Percentiles rank a stretch among this genome's conserved stretches.
These are phyloP conservation scores for Rhopilema esculentum DNA, from an alignment of 30 jellyfish, hydroid and myxozoan genomes.

Conservation along the genomic window DNA sequence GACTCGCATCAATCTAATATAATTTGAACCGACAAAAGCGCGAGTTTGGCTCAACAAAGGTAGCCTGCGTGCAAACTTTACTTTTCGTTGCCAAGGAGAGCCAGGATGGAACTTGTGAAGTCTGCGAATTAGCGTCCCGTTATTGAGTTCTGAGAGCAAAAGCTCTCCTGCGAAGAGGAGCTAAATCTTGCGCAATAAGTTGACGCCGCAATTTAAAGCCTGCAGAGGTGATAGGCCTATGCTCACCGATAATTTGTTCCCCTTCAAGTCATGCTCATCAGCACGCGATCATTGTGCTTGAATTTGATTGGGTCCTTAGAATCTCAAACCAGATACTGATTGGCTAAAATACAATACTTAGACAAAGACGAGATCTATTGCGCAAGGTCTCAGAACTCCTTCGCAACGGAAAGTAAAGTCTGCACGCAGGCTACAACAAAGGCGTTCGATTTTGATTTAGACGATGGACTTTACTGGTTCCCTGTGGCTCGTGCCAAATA, in stretches of 20 bases:
- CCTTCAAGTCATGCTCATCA: neutral
- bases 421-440: constrained; percentile 37
- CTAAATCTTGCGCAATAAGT: constrained; percentile 14
- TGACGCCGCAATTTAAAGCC: neutral
- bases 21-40: too few relatives aligned
- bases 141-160: neutral
- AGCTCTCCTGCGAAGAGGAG: constrained; percentile 23
- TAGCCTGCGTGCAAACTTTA: neutral
- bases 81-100: neutral
- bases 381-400: constrained; percentile 31
- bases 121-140: neutral
- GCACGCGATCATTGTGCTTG: neutral
- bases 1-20: too few relatives aligned
- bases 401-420: neutral
- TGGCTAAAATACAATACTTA: constrained; percentile 20
- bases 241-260: neutral
- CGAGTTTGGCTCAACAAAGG: too few relatives aligned
- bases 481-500: too few relatives aligned
- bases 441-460: too few relatives aligned
- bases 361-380: constrained; percentile 18
- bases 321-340: constrained; percentile 30
- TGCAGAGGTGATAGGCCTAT: neutral
- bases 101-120: neutral
- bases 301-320: constrained; percentile 20
- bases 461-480: too few relatives aligned